Percentiles rank a stretch among this genome's conserved stretches.
These are phyloP conservation scores for Oreohelix idahoensis DNA, from an alignment of 1,140 invertebrate species.

Conservation along the genomic window DNA sequence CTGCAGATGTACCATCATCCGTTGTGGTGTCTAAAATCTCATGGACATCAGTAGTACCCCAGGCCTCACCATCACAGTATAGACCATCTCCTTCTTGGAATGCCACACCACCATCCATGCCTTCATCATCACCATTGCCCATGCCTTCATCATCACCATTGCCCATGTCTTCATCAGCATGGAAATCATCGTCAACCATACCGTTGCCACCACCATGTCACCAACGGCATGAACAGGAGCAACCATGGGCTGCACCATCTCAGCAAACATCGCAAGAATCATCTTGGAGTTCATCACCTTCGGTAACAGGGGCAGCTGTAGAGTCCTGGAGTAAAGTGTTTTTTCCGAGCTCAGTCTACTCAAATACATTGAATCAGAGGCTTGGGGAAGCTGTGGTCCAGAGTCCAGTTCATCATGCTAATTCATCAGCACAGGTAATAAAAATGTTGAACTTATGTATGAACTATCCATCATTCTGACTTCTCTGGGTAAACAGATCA, in stretches of 20 bases:
- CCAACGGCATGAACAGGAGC: background rate
- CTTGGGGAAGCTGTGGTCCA: background rate
- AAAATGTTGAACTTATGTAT: background rate
- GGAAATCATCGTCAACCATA: background rate
- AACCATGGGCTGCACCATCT: background rate
- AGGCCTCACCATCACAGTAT: constrained; percentile 7
- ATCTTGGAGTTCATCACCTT: constrained; percentile 18
- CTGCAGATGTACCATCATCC: background rate
- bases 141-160: constrained; percentile 12
- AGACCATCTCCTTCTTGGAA: constrained; percentile 18
- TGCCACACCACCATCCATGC: background rate
- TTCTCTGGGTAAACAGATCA: no score
- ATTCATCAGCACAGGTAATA: background rate
- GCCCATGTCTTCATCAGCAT: constrained; percentile 10
- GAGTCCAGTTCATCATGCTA: background rate
- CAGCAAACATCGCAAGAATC: background rate
- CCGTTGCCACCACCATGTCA: background rate
- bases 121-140: constrained; percentile 8
- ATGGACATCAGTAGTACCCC: background rate
- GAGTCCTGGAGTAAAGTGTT: constrained; percentile 36
- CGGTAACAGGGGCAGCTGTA: background rate
- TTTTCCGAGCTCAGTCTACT: background rate
- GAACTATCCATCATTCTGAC: no score
- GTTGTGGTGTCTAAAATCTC: background rate
- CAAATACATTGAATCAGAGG: background rate